These are phyloP conservation scores for Pherbina coryleti DNA, from an alignment of 2,888 invertebrate genomes.

Conservation along the genomic window DNA sequence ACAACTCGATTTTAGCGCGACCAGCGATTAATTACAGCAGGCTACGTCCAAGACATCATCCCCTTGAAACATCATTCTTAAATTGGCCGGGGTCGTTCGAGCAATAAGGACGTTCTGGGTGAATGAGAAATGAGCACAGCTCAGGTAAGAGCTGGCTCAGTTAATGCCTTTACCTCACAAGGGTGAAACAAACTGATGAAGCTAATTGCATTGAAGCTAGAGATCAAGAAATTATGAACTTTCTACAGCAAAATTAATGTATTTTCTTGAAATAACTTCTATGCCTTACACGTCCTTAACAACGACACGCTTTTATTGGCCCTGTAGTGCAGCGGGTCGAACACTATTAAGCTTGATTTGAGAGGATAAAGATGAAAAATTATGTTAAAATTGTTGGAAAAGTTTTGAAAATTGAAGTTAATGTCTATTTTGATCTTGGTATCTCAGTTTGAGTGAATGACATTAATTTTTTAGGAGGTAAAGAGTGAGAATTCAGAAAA, in stretches of 20 bases:
- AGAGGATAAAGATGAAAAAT: constrained; percentile 7
- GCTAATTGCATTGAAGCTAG: constrained; percentile 15
- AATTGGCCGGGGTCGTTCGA: neutral
- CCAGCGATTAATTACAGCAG: neutral
- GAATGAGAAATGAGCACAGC: neutral
- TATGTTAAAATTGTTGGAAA: constrained; percentile 5
- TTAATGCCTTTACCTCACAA: neutral
- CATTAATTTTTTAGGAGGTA: neutral
- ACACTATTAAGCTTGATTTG: neutral
- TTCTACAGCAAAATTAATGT: constrained; percentile 39
- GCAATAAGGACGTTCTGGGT: neutral
- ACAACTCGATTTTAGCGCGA: neutral
- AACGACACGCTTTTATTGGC: neutral
- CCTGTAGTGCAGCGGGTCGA: constrained; percentile 26
- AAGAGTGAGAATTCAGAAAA: neutral
- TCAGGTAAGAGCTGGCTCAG: neutral
- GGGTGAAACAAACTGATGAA: neutral
- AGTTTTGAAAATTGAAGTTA: constrained; percentile 28
- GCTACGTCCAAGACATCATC: neutral
- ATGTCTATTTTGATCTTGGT: constrained; percentile 34
- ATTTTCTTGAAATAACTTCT: constrained; percentile 16
- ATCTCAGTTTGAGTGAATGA: constrained; percentile 34
- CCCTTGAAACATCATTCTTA: neutral
- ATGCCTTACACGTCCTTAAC: neutral
- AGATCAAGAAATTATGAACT: constrained; percentile 40